phyloP scores from a whole-genome alignment of 2,888 invertebrate species.

The Isoperla grammatica region DNA sequence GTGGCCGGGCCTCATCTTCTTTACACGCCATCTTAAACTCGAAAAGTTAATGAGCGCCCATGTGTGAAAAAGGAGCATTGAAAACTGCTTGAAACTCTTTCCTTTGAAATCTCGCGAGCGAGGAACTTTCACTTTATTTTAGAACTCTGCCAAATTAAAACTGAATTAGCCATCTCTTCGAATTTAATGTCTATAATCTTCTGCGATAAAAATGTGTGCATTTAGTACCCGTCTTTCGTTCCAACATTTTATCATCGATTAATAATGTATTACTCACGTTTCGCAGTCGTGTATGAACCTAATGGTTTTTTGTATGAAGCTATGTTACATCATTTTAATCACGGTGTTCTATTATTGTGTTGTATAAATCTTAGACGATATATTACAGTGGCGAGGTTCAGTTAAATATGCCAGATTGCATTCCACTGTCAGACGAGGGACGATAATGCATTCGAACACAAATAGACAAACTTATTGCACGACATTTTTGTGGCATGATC shows the following conservation, averaged over 20 bases:
- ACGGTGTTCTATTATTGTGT: too few relatives aligned
- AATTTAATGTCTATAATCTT: background rate
- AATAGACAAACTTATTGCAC: background rate
- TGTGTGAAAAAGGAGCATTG: slow-evolving; percentile 27
- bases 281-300: too few relatives aligned
- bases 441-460: background rate
- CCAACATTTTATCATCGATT: too few relatives aligned
- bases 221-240: too few relatives aligned
- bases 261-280: too few relatives aligned
- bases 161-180: background rate
- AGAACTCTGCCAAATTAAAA: background rate
- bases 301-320: too few relatives aligned
- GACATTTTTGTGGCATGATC: slow-evolving; percentile 22
- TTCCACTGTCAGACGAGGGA: too few relatives aligned
- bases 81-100: slow-evolving; percentile 25
- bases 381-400: too few relatives aligned
- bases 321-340: too few relatives aligned
- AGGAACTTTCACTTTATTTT: slow-evolving; percentile 18
- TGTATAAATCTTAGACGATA: too few relatives aligned
- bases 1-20: background rate
- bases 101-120: slow-evolving; percentile 4
- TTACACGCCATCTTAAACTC: slow-evolving; percentile 26
- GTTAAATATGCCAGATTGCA: too few relatives aligned
- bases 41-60: slow-evolving; percentile 29
- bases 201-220: background rate